phyloP scores from a whole-genome alignment of 2,888 invertebrate species.

The Pandemis cinnamomeana region DNA sequence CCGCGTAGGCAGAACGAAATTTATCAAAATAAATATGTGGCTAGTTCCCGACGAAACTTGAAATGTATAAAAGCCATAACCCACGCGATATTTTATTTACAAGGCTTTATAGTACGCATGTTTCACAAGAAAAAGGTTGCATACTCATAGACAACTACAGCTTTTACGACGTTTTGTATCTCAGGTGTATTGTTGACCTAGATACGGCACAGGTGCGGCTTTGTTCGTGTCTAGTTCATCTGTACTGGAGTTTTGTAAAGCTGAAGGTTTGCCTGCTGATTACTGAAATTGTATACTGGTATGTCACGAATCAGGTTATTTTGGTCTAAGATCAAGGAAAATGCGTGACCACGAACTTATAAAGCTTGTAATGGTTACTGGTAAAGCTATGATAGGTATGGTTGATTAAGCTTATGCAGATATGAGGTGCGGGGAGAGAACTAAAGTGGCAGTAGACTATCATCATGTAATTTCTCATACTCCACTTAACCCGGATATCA shows the following conservation, averaged over 20 bases:
- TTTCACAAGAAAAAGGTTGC: background rate
- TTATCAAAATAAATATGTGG: constrained; percentile 7
- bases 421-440: too few species aligned
- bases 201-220: constrained; percentile 31
- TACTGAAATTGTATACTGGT: background rate
- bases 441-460: too few species aligned
- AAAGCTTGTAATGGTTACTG: too few species aligned
- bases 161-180: background rate
- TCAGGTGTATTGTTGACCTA: constrained; percentile 19
- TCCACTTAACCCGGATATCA: too few species aligned
- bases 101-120: constrained; percentile 1
- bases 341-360: background rate
- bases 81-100: constrained; percentile 17
- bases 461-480: too few species aligned
- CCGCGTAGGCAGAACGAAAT: constrained; percentile 19
- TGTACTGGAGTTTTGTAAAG: constrained; percentile 14
- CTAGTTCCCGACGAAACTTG: constrained; percentile 11
- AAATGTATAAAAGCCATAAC: constrained; percentile 15
- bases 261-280: background rate
- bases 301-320: too few species aligned
- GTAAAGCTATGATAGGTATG: too few species aligned
- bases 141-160: background rate
- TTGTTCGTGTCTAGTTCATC: constrained; percentile 15
- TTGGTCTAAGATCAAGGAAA: too few species aligned
- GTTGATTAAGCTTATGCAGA: too few species aligned